These are phyloP conservation scores for Archilochus colubris DNA, from an alignment of 2,113 vertebrate species.

Conservation along the genomic window DNA sequence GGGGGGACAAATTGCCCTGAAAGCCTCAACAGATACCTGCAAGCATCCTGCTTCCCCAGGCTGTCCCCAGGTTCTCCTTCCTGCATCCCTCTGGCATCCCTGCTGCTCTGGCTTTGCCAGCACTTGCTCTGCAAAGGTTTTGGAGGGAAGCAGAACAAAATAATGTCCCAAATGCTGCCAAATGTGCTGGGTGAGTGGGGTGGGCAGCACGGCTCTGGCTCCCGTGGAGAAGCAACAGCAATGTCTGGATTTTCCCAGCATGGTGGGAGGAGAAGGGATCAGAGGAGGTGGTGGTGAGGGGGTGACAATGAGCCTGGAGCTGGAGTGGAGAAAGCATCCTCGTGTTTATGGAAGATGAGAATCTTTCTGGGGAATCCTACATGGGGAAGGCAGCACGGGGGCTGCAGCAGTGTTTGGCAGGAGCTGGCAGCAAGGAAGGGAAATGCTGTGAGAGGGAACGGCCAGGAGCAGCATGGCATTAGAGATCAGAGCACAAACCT, in stretches of 20 bases:
- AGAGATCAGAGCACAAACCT: background rate
- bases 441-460: background rate
- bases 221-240: background rate
- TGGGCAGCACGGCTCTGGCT: background rate
- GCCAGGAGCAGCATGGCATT: background rate
- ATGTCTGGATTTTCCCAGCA: background rate
- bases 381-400: background rate
- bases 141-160: background rate
- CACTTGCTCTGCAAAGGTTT: background rate
- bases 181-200: background rate
- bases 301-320: background rate
- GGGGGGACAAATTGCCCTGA: background rate
- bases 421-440: background rate
- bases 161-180: background rate
- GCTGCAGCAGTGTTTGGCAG: background rate
- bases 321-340: background rate
- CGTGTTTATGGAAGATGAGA: background rate
- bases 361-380: background rate
- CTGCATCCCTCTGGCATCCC: background rate
- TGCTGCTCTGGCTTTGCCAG: background rate
- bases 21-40: background rate
- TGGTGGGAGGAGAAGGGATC: background rate
- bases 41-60: background rate
- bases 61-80: background rate
- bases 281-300: background rate